phyloP scores from a whole-genome alignment of 1,140 invertebrate species.

The Sycophila sp. region DNA sequence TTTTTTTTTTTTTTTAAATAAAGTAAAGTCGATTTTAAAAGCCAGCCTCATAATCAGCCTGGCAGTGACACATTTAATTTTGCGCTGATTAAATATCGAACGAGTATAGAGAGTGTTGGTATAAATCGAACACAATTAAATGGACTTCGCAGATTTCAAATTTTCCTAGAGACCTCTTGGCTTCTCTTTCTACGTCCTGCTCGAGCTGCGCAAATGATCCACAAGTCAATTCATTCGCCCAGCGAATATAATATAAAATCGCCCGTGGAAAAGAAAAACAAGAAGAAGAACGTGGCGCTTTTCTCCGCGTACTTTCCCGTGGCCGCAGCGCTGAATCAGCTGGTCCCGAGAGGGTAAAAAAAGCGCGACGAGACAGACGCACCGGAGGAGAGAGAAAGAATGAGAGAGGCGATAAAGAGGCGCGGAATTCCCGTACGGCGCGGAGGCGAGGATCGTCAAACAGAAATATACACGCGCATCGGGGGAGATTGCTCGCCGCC shows the following conservation, averaged over 20 bases:
- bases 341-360: not conserved
- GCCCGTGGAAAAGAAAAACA: too few relatives aligned
- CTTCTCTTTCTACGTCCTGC: conserved; percentile 25
- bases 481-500: too few relatives aligned
- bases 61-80: conserved; percentile 22
- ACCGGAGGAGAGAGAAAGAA: too few relatives aligned
- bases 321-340: not conserved
- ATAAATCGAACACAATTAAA: conserved; percentile 10
- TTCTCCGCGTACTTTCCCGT: too few relatives aligned
- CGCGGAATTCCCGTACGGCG: not conserved
- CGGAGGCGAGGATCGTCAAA: too few relatives aligned
- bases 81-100: conserved; percentile 3
- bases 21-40: conserved; percentile 21
- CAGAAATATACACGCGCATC: conserved; percentile 39
- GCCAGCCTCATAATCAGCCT: conserved; percentile 5
- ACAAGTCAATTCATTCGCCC: too few relatives aligned
- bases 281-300: too few relatives aligned
- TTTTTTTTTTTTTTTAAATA: too few relatives aligned
- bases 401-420: not conserved
- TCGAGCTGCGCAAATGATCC: too few relatives aligned
- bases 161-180: not conserved
- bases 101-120: not conserved
- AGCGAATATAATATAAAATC: too few relatives aligned
- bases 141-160: not conserved
- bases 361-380: not conserved